Percentiles rank a stretch among this genome's conserved stretches.
These are phyloP conservation scores for Actinia equina DNA, from an alignment of 64 coral and sea anemone species.

Conservation along the genomic window DNA sequence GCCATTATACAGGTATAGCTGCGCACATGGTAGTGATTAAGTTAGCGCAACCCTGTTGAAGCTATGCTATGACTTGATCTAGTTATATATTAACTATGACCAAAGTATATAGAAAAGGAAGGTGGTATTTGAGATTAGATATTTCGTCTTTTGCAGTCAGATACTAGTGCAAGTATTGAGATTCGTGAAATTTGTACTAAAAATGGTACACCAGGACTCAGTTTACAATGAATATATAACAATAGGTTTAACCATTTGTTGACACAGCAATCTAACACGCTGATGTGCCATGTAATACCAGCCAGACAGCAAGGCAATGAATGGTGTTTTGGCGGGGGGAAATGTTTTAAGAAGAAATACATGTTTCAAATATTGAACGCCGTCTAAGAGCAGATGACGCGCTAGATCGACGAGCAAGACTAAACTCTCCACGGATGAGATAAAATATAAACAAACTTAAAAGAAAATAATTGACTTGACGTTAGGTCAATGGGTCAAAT, in stretches of 20 bases:
- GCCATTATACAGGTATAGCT: not conserved
- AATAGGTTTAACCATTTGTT: not conserved
- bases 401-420: not conserved
- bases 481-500: not conserved
- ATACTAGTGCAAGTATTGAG: too few relatives aligned
- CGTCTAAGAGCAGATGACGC: not conserved
- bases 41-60: too few relatives aligned
- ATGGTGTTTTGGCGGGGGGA: not conserved
- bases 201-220: not conserved
- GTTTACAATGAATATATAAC: not conserved
- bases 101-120: too few relatives aligned
- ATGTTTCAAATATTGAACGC: not conserved
- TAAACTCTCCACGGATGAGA: not conserved
- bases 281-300: not conserved
- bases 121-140: too few relatives aligned
- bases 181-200: not conserved
- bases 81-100: too few relatives aligned
- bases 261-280: not conserved
- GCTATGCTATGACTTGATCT: too few relatives aligned
- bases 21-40: not conserved
- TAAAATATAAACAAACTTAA: constrained; percentile 16
- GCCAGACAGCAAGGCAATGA: not conserved
- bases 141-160: too few relatives aligned
- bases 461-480: not conserved
- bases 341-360: not conserved